Percentiles rank a stretch among this genome's conserved stretches.
phyloP scores from a whole-genome alignment of 1,140 invertebrate species.

The Nebria ingens region DNA sequence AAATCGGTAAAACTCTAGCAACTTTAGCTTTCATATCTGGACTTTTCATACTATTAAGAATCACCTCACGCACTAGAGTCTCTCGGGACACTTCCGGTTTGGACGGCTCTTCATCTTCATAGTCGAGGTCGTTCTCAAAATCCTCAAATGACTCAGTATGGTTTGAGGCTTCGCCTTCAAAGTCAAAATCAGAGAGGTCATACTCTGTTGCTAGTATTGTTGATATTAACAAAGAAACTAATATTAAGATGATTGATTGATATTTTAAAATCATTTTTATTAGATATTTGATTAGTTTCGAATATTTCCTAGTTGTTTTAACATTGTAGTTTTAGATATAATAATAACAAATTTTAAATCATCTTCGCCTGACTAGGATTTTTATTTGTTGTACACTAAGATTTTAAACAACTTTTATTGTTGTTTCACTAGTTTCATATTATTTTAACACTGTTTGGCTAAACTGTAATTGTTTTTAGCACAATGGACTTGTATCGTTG shows the following conservation, averaged over 20 bases:
- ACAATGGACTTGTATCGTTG: background rate
- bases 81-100: constrained; percentile 5
- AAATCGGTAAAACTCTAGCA: constrained; percentile 49
- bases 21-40: constrained; percentile 41
- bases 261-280: no score
- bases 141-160: background rate
- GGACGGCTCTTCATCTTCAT: constrained; percentile 2
- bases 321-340: no score
- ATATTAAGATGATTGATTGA: no score
- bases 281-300: no score
- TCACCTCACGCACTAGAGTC: constrained; percentile 30
- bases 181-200: constrained; percentile 14
- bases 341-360: no score
- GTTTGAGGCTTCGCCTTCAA: background rate
- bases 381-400: no score
- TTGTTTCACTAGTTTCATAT: no score
- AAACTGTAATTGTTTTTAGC: background rate
- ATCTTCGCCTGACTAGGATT: no score
- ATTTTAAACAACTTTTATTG: no score
- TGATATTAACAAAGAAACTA: background rate
- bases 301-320: no score
- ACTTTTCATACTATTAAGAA: constrained; percentile 37
- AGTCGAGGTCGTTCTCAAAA: background rate
- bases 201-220: background rate
- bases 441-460: no score